Evolutionary conservation across 35 echinoderm and acorn worm genomes (phyloP).

Genomic region (Hemicentrotus pulcherrimus): DNA sequence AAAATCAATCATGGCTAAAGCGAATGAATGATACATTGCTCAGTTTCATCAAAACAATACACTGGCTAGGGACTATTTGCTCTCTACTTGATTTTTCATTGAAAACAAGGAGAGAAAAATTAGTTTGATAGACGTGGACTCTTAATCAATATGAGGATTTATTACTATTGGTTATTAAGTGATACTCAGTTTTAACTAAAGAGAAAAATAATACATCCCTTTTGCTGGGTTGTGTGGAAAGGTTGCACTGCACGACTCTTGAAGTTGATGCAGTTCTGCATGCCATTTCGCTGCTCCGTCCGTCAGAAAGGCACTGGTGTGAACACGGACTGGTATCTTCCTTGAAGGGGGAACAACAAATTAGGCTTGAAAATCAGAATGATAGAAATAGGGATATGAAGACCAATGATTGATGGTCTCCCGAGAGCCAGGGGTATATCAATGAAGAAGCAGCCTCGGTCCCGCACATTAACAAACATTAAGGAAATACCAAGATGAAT

Average conservation of each 20-base stretch:
- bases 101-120: no score
- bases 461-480: background rate
- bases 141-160: no score
- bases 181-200: no score
- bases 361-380: background rate
- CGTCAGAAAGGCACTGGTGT: background rate
- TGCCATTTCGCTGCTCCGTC: background rate
- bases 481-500: background rate
- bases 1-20: background rate
- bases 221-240: no score
- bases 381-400: constrained; percentile 42
- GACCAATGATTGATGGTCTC: background rate
- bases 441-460: background rate
- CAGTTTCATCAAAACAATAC: background rate
- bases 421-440: background rate
- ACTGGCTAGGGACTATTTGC: background rate
- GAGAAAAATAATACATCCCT: no score
- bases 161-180: no score
- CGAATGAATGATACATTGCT: background rate
- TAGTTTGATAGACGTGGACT: no score
- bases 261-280: no score
- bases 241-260: no score
- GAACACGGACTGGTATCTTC: background rate
- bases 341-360: constrained; percentile 23
- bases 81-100: background rate